These are phyloP conservation scores for Drepanosiphum platanoidis DNA, from an alignment of 2,888 invertebrate species.

Conservation along the genomic window DNA sequence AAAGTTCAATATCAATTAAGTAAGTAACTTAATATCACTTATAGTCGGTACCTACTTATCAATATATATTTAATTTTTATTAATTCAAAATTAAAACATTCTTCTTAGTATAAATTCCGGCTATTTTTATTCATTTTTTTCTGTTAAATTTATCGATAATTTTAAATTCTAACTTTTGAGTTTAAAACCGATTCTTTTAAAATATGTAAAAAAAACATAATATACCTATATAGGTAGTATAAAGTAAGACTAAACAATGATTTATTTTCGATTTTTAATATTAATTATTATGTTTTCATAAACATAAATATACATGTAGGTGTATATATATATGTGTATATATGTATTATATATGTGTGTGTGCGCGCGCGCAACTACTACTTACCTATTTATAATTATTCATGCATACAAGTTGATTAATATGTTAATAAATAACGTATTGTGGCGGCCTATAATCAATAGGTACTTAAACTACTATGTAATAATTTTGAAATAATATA, in stretches of 20 bases:
- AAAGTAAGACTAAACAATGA: no score
- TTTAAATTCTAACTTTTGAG: neutral
- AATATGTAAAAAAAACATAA: neutral
- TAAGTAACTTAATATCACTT: neutral
- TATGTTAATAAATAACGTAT: no score
- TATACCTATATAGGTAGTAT: no score
- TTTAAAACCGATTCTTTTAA: neutral
- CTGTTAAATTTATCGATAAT: neutral
- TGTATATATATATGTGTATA: neutral
- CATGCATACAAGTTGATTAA: no score
- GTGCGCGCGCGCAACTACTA: no score
- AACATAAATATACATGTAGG: neutral
- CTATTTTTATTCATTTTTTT: no score
- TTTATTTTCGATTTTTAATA: neutral
- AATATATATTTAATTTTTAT: neutral
- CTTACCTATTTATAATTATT: no score
- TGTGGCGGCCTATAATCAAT: no score
- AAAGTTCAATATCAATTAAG: constrained; percentile 54
- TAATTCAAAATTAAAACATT: neutral
- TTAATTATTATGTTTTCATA: neutral
- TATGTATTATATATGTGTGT: neutral
- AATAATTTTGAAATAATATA: no score
- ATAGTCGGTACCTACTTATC: neutral
- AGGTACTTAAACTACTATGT: no score
- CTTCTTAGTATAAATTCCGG: neutral